Percentiles rank a stretch among this genome's conserved stretches.
These are phyloP conservation scores for Eidolon helvum DNA, from an alignment of 2,113 vertebrate species.

Conservation along the genomic window DNA sequence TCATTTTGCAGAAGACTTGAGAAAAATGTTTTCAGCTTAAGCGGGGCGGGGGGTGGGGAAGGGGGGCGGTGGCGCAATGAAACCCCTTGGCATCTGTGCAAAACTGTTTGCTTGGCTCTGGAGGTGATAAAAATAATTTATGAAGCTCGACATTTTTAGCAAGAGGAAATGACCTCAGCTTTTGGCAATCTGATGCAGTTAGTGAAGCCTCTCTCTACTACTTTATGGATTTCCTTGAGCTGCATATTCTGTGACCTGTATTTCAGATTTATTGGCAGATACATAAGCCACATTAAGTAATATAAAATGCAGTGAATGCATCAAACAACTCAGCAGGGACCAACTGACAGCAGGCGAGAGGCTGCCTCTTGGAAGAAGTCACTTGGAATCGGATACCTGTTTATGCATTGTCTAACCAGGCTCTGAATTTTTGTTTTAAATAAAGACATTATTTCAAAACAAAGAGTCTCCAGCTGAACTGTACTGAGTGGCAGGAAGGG, in stretches of 20 bases:
- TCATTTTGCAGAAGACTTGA: constrained; percentile 67
- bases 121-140: constrained; percentile 87
- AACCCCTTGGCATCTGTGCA: constrained; percentile 82
- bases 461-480: constrained; percentile 52
- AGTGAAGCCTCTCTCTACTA: constrained; percentile 83
- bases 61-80: constrained; percentile 1
- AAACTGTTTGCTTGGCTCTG: constrained; percentile 83
- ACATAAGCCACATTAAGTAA: constrained; percentile 85
- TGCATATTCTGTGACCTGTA: constrained; percentile 84
- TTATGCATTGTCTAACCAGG: constrained; percentile 74
- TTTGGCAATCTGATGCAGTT: constrained; percentile 82
- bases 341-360: constrained; percentile 77
- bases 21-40: constrained; percentile 79
- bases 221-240: constrained; percentile 86
- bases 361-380: constrained; percentile 73
- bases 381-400: constrained; percentile 72
- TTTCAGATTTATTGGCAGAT: constrained; percentile 88
- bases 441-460: constrained; percentile 72
- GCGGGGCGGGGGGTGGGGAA: rapidly evolving
- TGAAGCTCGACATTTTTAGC: constrained; percentile 81
- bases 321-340: constrained; percentile 78
- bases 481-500: constrained; percentile 27
- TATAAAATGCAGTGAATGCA: constrained; percentile 82
- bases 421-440: constrained; percentile 72
- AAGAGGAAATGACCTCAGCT: constrained; percentile 86